Evolutionary conservation across 2,113 vertebrate species (phyloP).

Genomic region (Coptodon bakossiorum): DNA sequence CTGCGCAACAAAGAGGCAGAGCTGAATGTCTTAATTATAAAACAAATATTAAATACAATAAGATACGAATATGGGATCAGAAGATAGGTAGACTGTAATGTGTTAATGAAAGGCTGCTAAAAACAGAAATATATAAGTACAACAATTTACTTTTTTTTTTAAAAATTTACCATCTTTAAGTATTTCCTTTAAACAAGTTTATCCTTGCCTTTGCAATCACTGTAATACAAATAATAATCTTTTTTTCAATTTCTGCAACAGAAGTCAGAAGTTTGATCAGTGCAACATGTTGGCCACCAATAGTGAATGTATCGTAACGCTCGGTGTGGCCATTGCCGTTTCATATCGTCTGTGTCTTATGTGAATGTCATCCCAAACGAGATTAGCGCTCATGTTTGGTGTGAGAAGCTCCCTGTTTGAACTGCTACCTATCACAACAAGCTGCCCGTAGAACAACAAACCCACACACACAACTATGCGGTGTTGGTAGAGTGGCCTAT

Average conservation of each 20-base stretch:
- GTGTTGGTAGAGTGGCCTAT: constrained; percentile 70
- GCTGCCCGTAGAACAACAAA: constrained; percentile 63
- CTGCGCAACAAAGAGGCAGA: background rate
- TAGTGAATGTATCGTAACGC: background rate
- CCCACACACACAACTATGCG: constrained; percentile 68
- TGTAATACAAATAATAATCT: background rate
- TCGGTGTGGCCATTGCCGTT: constrained; percentile 56
- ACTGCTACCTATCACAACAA: constrained; percentile 69
- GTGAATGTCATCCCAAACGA: constrained; percentile 60
- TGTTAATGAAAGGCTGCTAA: background rate
- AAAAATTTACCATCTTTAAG: background rate
- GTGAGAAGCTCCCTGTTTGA: constrained; percentile 63
- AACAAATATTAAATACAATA: rapidly evolving
- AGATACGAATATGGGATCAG: background rate
- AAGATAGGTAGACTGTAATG: background rate
- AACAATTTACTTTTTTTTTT: background rate
- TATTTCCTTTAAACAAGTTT: rapidly evolving
- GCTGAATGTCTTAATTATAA: background rate
- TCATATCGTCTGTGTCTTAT: constrained; percentile 43
- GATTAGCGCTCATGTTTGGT: constrained; percentile 58
- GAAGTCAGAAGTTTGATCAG: background rate
- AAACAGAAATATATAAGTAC: background rate
- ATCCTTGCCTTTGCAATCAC: background rate
- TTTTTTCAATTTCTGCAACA: background rate
- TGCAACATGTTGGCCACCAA: background rate